These are phyloP conservation scores for Chlorops oryzae DNA, from an alignment of 1,140 invertebrate genomes.

Conservation along the genomic window DNA sequence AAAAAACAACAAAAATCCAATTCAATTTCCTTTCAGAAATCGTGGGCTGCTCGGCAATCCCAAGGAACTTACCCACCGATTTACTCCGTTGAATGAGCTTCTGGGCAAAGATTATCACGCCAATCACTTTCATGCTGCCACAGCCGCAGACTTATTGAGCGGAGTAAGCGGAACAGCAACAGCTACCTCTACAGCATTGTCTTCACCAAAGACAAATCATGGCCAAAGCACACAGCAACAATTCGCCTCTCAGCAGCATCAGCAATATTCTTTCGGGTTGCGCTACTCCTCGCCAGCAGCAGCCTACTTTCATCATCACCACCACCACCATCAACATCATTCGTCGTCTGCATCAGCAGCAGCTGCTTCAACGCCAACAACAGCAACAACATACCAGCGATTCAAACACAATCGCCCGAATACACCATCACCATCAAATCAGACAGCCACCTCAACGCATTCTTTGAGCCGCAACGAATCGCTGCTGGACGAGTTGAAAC, in stretches of 20 bases:
- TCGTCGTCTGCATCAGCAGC: slow-evolving; percentile 6
- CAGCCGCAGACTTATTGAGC: slow-evolving; percentile 5
- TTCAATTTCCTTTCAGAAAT: slow-evolving; percentile 21
- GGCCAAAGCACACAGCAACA: slow-evolving; percentile 20
- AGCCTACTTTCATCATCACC: slow-evolving; percentile 16
- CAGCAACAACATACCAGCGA: slow-evolving; percentile 26
- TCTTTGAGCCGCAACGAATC: slow-evolving; percentile 13
- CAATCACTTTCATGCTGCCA: slow-evolving; percentile 10
- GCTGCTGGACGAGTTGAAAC: slow-evolving; percentile 14
- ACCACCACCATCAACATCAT: too few relatives aligned
- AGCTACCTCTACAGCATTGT: slow-evolving; percentile 10
- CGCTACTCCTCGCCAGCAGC: slow-evolving; percentile 17
- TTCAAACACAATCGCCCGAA: slow-evolving; percentile 15
- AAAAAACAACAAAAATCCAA: too few relatives aligned
- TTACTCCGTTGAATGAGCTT: slow-evolving; percentile 39
- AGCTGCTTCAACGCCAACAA: slow-evolving; percentile 29
- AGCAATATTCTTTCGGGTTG: slow-evolving; percentile 14
- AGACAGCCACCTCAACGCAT: slow-evolving; percentile 28
- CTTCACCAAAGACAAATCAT: slow-evolving; percentile 8
- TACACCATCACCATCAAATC: slow-evolving; percentile 36
- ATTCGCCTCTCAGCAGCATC: slow-evolving; percentile 11
- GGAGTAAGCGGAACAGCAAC: slow-evolving; percentile 3
- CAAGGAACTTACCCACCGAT: slow-evolving; percentile 43
- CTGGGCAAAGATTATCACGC: slow-evolving; percentile 23
- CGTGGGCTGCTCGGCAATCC: slow-evolving; percentile 35